Evolutionary conservation across 2,888 invertebrate species (phyloP).

Genomic region (Choreutis nemorana): DNA sequence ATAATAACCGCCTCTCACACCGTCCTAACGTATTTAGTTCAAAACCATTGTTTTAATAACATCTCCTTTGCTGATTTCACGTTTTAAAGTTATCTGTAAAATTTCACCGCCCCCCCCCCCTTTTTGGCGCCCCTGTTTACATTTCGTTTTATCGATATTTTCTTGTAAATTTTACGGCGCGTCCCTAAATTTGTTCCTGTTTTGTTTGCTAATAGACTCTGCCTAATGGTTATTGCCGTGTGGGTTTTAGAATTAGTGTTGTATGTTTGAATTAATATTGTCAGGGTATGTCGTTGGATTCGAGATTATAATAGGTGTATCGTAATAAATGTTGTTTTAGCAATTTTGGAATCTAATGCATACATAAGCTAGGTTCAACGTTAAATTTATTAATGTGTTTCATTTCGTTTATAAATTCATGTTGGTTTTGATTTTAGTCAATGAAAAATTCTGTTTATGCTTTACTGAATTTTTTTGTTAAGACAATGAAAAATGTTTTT

Average conservation of each 20-base stretch:
- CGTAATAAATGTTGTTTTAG: too few species aligned
- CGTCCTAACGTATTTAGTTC: conserved; percentile 14
- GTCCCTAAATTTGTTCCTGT: conserved; percentile 35
- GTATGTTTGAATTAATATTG: conserved; percentile 5
- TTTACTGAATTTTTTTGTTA: too few species aligned
- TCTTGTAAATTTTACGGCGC: conserved; percentile 31
- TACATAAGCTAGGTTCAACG: too few species aligned
- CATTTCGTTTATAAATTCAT: too few species aligned
- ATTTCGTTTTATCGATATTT: conserved; percentile 43
- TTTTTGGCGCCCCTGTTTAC: conserved; percentile 25
- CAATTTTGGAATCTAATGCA: too few species aligned
- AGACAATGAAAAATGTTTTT: too few species aligned
- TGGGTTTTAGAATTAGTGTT: conserved; percentile 29
- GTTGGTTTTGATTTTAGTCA: too few species aligned
- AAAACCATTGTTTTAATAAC: conserved; percentile 42
- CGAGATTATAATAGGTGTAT: too few species aligned
- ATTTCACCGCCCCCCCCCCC: too few species aligned
- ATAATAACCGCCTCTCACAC: conserved; percentile 40
- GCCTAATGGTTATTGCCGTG: conserved; percentile 34
- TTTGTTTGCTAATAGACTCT: conserved; percentile 30
- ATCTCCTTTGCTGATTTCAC: conserved; percentile 41
- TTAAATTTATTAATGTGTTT: too few species aligned
- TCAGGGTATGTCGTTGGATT: not conserved
- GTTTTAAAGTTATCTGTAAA: conserved; percentile 8
- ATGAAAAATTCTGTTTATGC: too few species aligned